These are phyloP conservation scores for Sebastes vulpes DNA, from an alignment of 2,797 vertebrate genomes.

Conservation along the genomic window DNA sequence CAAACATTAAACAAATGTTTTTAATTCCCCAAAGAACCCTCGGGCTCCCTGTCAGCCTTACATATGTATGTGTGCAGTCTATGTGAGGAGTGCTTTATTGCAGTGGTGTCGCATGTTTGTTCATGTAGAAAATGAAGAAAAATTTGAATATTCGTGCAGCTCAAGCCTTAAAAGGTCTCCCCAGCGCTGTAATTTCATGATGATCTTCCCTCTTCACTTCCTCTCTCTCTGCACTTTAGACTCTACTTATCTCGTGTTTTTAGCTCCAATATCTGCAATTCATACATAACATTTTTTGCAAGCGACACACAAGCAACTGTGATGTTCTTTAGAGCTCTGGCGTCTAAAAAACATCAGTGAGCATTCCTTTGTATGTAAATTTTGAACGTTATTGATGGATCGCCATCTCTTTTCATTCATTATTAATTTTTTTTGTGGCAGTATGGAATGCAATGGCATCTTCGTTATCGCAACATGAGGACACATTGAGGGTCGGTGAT, in stretches of 20 bases:
- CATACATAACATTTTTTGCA: background rate
- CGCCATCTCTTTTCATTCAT: conserved; percentile 16
- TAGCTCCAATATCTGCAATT: background rate
- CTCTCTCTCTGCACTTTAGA: conserved; percentile 5
- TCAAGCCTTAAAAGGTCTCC: conserved; percentile 18
- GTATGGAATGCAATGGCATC: conserved; percentile 23
- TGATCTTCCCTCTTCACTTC: conserved; percentile 1
- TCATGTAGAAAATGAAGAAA: background rate
- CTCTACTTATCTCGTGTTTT: background rate
- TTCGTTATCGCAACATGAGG: conserved; percentile 63
- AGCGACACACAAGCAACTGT: background rate
- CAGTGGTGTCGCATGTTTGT: background rate
- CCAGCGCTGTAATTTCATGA: conserved; percentile 54
- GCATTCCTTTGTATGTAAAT: conserved; percentile 18
- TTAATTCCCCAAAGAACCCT: conserved; percentile 52
- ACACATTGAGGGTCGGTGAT: conserved; percentile 48
- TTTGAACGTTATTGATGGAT: conserved; percentile 5
- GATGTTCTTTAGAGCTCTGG: background rate
- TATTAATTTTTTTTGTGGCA: conserved; percentile 1
- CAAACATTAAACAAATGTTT: conserved; percentile 56
- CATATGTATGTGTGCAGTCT: conserved; percentile 25
- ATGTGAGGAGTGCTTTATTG: conserved; percentile 6
- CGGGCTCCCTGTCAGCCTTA: conserved; percentile 40
- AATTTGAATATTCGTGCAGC: background rate
- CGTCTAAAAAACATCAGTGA: background rate